A percentile compares a stretch with the other conserved stretches of the same genome.
Conservation (phyloP, 2,797 vertebrate genomes). For the Holocentrus rufus region DNA sequence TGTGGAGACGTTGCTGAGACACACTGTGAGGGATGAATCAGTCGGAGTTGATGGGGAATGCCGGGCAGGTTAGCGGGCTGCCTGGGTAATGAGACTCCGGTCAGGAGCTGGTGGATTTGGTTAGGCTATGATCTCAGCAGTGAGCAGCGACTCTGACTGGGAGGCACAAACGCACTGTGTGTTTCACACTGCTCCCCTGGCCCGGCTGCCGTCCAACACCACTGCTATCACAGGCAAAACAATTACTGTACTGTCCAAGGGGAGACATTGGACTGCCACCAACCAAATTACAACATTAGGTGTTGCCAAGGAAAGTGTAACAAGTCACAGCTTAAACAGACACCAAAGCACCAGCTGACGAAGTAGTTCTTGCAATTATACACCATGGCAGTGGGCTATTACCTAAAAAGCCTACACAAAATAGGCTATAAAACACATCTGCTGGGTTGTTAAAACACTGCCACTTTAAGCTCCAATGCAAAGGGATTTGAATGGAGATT, state of each 20-base stretch:
- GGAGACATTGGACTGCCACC: conserved; percentile 16
- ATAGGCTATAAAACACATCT: conserved; percentile 9
- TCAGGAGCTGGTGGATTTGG: conserved; percentile 1
- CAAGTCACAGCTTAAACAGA: conserved; percentile 18
- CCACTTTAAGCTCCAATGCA: background rate
- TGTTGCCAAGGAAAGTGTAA: conserved; percentile 17
- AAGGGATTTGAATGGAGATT: background rate
- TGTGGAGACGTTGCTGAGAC: background rate
- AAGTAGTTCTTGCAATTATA: conserved; percentile 16
- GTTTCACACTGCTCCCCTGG: background rate
- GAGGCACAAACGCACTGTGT: conserved; percentile 11
- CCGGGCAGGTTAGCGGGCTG: conserved; percentile 1
- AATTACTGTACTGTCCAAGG: conserved; percentile 18
- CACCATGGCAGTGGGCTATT: conserved; percentile 1
- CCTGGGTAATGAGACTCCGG: background rate
- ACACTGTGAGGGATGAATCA: background rate
- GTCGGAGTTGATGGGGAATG: background rate
- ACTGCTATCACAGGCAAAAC: conserved; percentile 3
- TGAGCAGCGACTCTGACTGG: background rate
- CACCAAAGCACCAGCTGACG: conserved; percentile 1
- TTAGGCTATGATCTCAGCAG: conserved; percentile 5
- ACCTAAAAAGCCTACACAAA: conserved; percentile 1
- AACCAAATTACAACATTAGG: conserved; percentile 17
- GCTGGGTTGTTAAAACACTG: background rate
- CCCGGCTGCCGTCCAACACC: conserved; percentile 1